phyloP scores from a whole-genome alignment of 2,113 vertebrate genomes.

The Xiphias gladius region DNA sequence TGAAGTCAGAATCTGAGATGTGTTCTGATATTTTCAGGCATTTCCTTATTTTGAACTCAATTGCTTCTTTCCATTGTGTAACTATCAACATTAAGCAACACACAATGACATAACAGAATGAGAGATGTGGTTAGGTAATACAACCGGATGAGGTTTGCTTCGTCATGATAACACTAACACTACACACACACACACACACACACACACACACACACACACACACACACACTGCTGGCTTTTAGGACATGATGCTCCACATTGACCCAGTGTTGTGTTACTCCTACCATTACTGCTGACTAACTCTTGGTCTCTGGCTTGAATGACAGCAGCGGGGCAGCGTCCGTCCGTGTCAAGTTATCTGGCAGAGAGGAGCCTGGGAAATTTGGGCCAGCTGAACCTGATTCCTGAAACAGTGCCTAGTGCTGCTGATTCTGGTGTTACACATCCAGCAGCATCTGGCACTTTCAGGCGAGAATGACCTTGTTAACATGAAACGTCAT shows the following conservation, averaged over 20 bases:
- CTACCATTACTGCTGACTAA: constrained; percentile 81
- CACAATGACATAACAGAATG: constrained; percentile 57
- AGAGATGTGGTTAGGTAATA: constrained; percentile 54
- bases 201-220: constrained; percentile 8
- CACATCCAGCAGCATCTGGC: constrained; percentile 53
- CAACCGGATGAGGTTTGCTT: constrained; percentile 51
- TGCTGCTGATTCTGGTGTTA: constrained; percentile 57
- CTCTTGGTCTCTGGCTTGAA: constrained; percentile 62
- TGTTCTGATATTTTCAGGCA: constrained; percentile 11
- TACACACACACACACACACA: constrained; percentile 1
- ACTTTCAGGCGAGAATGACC: constrained; percentile 47
- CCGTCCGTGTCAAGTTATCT: constrained; percentile 73
- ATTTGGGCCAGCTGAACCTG: constrained; percentile 75
- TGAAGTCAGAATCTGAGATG: neutral
- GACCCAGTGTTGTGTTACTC: constrained; percentile 73
- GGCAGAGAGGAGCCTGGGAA: constrained; percentile 64
- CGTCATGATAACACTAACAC: constrained; percentile 55
- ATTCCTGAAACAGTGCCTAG: constrained; percentile 74
- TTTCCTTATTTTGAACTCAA: constrained; percentile 33
- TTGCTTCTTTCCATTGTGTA: constrained; percentile 30
- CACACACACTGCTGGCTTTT: constrained; percentile 40
- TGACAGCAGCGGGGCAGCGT: constrained; percentile 62
- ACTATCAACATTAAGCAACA: constrained; percentile 35
- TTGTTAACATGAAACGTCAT: constrained; percentile 30
- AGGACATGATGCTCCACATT: constrained; percentile 53